Conservation (phyloP, 2,113 vertebrate species). For the Mirounga angustirostris region DNA sequence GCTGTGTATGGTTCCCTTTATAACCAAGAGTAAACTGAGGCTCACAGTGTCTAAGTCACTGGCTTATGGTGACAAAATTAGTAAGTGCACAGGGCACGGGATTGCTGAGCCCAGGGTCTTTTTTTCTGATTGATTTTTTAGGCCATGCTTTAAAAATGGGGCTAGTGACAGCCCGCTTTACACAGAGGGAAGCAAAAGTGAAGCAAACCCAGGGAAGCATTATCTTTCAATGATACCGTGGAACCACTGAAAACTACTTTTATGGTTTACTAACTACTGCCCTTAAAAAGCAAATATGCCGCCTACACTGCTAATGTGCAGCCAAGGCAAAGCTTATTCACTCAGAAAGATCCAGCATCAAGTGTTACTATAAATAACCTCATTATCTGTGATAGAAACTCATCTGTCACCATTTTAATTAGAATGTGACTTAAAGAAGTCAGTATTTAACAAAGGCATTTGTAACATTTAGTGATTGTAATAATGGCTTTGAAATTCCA, state of each 20-base stretch:
- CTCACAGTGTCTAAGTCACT: neutral
- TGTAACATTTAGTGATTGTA: neutral
- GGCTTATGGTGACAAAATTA: neutral
- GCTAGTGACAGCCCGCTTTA: neutral
- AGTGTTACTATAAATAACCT: conserved; percentile 63
- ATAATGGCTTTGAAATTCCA: conserved; percentile 21
- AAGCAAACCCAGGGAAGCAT: neutral
- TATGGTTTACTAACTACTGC: neutral
- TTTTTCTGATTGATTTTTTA: neutral
- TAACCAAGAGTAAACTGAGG: neutral
- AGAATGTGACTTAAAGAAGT: conserved; percentile 40
- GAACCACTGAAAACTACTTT: neutral
- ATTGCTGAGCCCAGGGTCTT: neutral
- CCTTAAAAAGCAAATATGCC: neutral
- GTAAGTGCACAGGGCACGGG: neutral
- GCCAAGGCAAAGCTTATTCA: neutral
- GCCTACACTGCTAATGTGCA: neutral
- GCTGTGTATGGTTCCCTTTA: neutral
- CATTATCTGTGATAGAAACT: conserved; percentile 52
- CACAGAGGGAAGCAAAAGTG: neutral
- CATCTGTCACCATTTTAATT: conserved; percentile 64
- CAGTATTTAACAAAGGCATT: conserved; percentile 1
- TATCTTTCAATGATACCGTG: neutral
- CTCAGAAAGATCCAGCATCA: neutral
- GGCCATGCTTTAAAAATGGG: neutral